These are phyloP conservation scores for Cygnus buccinator DNA, from an alignment of 2,113 vertebrate species.

Conservation along the genomic window DNA sequence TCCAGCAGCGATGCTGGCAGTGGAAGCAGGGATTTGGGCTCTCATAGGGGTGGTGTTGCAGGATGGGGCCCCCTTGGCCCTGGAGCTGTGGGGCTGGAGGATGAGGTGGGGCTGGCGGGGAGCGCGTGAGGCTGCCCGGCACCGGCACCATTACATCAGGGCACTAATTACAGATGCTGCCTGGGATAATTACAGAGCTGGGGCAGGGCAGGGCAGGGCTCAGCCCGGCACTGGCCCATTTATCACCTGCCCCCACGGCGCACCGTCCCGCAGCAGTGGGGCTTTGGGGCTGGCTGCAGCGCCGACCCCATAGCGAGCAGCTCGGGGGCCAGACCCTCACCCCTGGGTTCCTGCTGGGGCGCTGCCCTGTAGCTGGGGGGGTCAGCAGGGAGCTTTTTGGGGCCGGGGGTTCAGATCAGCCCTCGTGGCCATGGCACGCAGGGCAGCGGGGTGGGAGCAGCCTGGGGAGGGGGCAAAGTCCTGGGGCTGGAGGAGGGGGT, in stretches of 20 bases:
- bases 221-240: conserved; percentile 9
- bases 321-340: accelerated
- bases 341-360: neutral
- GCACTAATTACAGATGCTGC: conserved; percentile 49
- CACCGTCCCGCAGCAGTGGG: neutral
- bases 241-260: neutral
- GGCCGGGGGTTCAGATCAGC: neutral
- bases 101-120: neutral
- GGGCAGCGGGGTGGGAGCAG: neutral
- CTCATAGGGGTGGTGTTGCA: neutral
- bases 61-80: neutral
- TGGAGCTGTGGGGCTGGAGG: neutral
- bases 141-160: conserved; percentile 54
- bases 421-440: accelerated
- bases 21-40: accelerated
- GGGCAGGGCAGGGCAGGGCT: neutral
- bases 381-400: neutral
- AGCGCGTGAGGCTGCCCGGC: neutral
- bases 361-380: neutral
- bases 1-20: neutral
- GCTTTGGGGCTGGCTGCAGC: accelerated
- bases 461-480: neutral
- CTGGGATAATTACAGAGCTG: conserved; percentile 53
- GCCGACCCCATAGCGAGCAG: neutral
- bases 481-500: neutral